Percentiles rank a stretch among this genome's conserved stretches.
Evolutionary conservation across 2,888 invertebrate species (phyloP).

Genomic region (Cantharis nigra): DNA sequence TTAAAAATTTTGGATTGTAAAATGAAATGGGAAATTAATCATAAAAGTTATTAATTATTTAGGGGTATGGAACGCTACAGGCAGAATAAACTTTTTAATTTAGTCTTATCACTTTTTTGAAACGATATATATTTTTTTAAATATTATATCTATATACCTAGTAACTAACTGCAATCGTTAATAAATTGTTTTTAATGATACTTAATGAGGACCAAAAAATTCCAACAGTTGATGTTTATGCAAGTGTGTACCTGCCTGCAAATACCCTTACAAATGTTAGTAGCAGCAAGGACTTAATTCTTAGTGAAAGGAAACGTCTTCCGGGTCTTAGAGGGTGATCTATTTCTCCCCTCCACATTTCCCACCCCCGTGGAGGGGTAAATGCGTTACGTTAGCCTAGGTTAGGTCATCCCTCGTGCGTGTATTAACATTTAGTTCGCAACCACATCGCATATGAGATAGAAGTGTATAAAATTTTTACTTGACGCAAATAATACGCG

Average conservation of each 20-base stretch:
- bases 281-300: constrained; percentile 10
- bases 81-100: too few species aligned
- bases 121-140: too few species aligned
- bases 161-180: not conserved
- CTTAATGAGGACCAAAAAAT: not conserved
- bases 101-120: too few species aligned
- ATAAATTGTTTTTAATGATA: not conserved
- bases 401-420: constrained; percentile 56
- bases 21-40: too few species aligned
- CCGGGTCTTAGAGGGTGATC: constrained; percentile 44
- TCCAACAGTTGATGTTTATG: not conserved
- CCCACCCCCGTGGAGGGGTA: constrained; percentile 49
- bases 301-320: constrained; percentile 22
- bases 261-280: not conserved
- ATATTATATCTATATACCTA: too few species aligned
- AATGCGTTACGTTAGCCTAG: constrained; percentile 51
- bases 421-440: constrained; percentile 50
- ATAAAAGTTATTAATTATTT: too few species aligned
- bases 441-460: constrained; percentile 34
- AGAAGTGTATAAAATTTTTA: constrained; percentile 21
- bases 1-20: too few species aligned
- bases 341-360: constrained; percentile 49
- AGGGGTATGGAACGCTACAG: too few species aligned
- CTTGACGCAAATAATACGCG: constrained; percentile 2
- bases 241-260: not conserved